These are phyloP conservation scores for Euzophera pinguis DNA, from an alignment of 2,888 invertebrate genomes.

Conservation along the genomic window DNA sequence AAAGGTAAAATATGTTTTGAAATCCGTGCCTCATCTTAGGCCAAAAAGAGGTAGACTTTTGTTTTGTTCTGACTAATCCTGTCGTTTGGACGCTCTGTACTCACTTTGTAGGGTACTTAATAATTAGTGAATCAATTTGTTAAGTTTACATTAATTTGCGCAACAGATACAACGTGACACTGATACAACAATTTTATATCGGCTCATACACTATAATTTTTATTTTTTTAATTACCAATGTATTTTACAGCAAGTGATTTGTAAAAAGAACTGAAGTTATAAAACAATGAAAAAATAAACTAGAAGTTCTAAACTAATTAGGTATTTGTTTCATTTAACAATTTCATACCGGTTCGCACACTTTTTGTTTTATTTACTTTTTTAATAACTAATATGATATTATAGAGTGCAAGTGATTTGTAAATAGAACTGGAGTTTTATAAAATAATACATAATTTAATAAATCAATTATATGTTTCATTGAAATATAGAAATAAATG, in stretches of 20 bases:
- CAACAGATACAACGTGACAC: conserved; percentile 11
- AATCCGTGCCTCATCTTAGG: conserved; percentile 39
- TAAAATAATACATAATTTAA: conserved; percentile 11
- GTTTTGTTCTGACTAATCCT: conserved; percentile 17
- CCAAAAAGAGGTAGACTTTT: conserved; percentile 42
- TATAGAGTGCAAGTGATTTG: conserved; percentile 30
- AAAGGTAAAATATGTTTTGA: conserved; percentile 39
- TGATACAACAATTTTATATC: conserved; percentile 9
- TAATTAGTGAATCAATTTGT: neutral
- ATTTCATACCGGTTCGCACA: conserved; percentile 30
- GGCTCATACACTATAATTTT: neutral
- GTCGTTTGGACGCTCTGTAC: conserved; percentile 33
- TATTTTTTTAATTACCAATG: conserved; percentile 27
- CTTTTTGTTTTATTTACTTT: conserved; percentile 26
- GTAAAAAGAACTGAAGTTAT: conserved; percentile 28
- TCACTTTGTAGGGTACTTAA: conserved; percentile 27
- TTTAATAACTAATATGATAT: conserved; percentile 21
- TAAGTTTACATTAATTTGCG: conserved; percentile 13
- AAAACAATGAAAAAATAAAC: conserved; percentile 7
- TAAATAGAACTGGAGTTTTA: conserved; percentile 27
- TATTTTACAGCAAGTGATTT: conserved; percentile 28
- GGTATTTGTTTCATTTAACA: conserved; percentile 2
- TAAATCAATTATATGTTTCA: conserved; percentile 5
- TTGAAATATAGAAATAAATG: conserved; percentile 12
- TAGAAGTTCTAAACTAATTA: conserved; percentile 2